Evolutionary conservation across 53 echinoderm and acorn worm species (phyloP).

Genomic region (Holothuria scabra): DNA sequence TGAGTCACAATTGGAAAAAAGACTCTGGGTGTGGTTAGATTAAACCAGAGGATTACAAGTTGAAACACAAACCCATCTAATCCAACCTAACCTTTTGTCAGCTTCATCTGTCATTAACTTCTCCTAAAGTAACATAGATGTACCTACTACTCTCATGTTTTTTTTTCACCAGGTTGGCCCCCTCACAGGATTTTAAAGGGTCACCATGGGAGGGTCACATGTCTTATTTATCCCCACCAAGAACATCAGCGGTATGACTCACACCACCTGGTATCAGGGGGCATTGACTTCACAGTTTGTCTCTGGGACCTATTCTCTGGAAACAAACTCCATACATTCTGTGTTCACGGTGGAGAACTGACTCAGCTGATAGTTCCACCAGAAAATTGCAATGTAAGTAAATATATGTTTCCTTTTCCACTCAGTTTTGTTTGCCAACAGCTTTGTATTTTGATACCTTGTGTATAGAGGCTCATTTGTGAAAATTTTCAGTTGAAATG

Average conservation of each 20-base stretch:
- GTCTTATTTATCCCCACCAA: constrained; percentile 97
- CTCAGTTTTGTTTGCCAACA: too few relatives aligned
- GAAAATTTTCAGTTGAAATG: too few relatives aligned
- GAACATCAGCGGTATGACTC: constrained; percentile 79
- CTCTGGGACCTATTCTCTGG: constrained; percentile 96
- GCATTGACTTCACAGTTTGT: constrained; percentile 92
- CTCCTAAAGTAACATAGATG: too few relatives aligned
- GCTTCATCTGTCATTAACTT: too few relatives aligned
- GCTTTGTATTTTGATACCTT: too few relatives aligned
- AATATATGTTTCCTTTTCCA: background rate
- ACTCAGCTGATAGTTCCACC: constrained; percentile 88
- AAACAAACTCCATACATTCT: constrained; percentile 87
- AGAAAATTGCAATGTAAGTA: constrained; percentile 95
- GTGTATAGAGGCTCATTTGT: too few relatives aligned
- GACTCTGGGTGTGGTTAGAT: too few relatives aligned
- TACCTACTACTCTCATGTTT: too few relatives aligned
- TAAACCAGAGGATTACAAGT: too few relatives aligned
- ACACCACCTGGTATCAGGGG: constrained; percentile 87
- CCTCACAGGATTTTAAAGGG: constrained; percentile 95
- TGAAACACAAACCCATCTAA: too few relatives aligned
- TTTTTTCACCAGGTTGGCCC: constrained; percentile 78
- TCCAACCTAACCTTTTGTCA: too few relatives aligned
- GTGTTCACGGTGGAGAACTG: constrained; percentile 96
- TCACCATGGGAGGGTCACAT: constrained; percentile 95
- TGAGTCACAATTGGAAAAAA: too few relatives aligned